phyloP scores from a whole-genome alignment of 2,113 vertebrate genomes.

The Myanophis thanlyinensis region DNA sequence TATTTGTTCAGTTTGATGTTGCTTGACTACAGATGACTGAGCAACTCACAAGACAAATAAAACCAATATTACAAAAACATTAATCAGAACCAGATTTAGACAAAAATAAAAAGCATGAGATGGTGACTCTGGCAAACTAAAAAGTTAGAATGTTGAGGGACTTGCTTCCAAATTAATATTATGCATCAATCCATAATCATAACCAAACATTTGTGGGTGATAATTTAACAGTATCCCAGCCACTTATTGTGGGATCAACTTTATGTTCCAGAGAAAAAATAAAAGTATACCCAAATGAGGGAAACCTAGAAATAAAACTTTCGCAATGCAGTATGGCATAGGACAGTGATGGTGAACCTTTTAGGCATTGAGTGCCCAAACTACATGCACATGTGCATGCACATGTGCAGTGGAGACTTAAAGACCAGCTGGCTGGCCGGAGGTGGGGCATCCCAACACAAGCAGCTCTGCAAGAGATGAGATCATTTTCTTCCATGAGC shows the following conservation, averaged over 20 bases:
- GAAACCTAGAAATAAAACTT: not conserved
- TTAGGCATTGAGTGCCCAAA: too few relatives aligned
- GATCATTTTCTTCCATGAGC: too few relatives aligned
- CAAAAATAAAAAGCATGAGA: not conserved
- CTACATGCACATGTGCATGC: too few relatives aligned
- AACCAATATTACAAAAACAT: not conserved
- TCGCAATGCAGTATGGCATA: not conserved
- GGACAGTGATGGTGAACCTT: too few relatives aligned
- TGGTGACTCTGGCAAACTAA: not conserved
- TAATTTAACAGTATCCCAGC: not conserved
- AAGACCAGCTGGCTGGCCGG: too few relatives aligned
- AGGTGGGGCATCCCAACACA: too few relatives aligned
- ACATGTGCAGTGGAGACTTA: too few relatives aligned
- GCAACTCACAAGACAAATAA: not conserved
- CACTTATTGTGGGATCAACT: not conserved
- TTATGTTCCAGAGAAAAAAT: not conserved
- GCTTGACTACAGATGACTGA: not conserved
- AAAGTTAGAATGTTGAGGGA: not conserved
- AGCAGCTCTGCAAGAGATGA: too few relatives aligned
- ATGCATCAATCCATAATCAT: not conserved
- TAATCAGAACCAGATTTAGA: not conserved
- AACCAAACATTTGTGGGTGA: not conserved
- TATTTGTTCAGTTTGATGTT: not conserved
- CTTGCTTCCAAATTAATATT: not conserved
- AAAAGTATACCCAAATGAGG: not conserved